Evolutionary conservation across 1,140 invertebrate species (phyloP), one percentile per base, ranked within the genome.

Genomic region (Calycopis cecrops): DNA sequence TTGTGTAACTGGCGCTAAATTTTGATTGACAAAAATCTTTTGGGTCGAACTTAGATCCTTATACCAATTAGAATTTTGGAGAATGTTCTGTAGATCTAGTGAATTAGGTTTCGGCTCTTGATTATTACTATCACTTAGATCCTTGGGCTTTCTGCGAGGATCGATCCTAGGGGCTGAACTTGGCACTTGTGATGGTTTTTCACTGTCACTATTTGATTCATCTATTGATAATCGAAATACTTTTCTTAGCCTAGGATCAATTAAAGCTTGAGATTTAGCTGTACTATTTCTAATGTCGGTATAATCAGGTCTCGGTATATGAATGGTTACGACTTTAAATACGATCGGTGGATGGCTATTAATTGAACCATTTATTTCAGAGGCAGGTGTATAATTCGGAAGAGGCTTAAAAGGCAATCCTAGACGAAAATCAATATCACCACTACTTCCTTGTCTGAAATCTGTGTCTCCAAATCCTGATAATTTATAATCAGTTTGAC

Each of bases 291-390:
- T 93, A 17, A 95, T 88, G 50, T 93, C 91, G 0, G 90, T 91
- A 65, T 94, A 96, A 69, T 94, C 92, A 0, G 93, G 92, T 42
- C 91, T 85, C 0, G 93, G 93, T 63, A 94, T 92, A 55, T 92
- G 91, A 16, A 95, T 91, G 4, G 91, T 76, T 35, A 90, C 52
- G 18, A 93, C 88, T 72, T 92, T 92, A 85, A 93, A 96, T 1
- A 79, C 63, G 33, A 95, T 91, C 0, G 92, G 93, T 0, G 91
- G 90, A 84, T 96, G 94, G 48, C 92, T 93, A 28, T 91, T 91
- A 33, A 94, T 89, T 9, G 94, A 94, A 6, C 93, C 95, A 71
- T 96, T 93, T 53, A 97, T 96, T 87, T 96, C 95, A 0, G 91
- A 94, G 33, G 95, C 94, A 1, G 95, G 94, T 12, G 93, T 90